Evolutionary conservation across 2,888 invertebrate genomes (phyloP).

Genomic region (Cheilosia urbana): DNA sequence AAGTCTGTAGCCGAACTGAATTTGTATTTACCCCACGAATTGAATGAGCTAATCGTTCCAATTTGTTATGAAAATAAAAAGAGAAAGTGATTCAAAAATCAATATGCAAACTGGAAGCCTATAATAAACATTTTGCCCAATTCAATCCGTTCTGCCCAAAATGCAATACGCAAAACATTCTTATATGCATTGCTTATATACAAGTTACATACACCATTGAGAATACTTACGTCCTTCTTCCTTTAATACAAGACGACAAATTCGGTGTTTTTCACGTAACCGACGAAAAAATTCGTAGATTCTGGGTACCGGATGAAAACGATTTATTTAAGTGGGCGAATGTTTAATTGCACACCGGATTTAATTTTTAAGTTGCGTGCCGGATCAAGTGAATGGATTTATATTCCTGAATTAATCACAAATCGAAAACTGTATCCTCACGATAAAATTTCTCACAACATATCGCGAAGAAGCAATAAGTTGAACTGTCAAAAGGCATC

Average conservation of each 20-base stretch:
- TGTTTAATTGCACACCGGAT: constrained; percentile 6
- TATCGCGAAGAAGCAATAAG: constrained; percentile 38
- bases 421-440: constrained; percentile 15
- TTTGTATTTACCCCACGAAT: constrained; percentile 42
- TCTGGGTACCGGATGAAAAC: background rate
- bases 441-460: constrained; percentile 35
- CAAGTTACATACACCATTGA: background rate
- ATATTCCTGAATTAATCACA: constrained; percentile 19
- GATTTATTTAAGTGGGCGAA: background rate
- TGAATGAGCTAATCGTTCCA: constrained; percentile 58
- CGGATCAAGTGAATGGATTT: constrained; percentile 15
- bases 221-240: constrained; percentile 45
- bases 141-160: constrained; percentile 2
- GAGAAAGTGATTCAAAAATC: constrained; percentile 70
- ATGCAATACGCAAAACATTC: constrained; percentile 27
- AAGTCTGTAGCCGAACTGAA: constrained; percentile 28
- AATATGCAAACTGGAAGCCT: constrained; percentile 58
- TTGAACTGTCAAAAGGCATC: constrained; percentile 23
- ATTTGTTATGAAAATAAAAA: constrained; percentile 52
- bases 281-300: background rate
- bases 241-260: constrained; percentile 25
- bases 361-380: constrained; percentile 19
- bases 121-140: constrained; percentile 3
- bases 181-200: background rate
- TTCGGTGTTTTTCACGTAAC: constrained; percentile 28